Base-by-base conservation (phyloP, 1,140 invertebrate species). In the Amyelois transitella region DNA sequence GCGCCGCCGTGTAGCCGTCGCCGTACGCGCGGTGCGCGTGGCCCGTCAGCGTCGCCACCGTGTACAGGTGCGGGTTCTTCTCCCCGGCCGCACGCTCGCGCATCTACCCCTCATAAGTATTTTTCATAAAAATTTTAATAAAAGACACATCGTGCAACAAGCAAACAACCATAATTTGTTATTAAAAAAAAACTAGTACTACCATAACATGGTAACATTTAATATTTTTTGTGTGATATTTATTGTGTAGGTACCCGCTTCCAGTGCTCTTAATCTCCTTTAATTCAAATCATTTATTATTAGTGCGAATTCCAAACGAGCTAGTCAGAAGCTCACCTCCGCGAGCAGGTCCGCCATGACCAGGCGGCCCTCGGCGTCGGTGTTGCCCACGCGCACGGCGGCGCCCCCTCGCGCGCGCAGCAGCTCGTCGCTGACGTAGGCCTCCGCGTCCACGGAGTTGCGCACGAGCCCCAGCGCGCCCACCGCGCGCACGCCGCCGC, bases 351-450 rank as follows among this genome's bases (percentile, higher is more conserved):
- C 98, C 25, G 95, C 94, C 96, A 99, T 98, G n/a, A 94, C 94
- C 93, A 98, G 94, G 18, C 97, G 89, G 0, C 97, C 97, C 88
- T 99, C 97, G 58, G 97, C 96, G 90, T 99, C 97, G 5, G 97
- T 99, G 82, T 99, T 98, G 17, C 94, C 94, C 53, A 99, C 91
- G 28, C 96, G 90, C n/a, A 96, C 91, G 50, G 93, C 89, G 7
- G 92, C 91, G 10, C 96, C 95, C 45, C 95, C 94, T 52, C 96
- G 91, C 0, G 95, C 92, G n/a, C 93, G 94, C 52, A 98, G 94
- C 22, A 98, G 90, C 88, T 98, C 97, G 90, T 98, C 97, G 48
- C 96, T 75, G 5, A 98, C 96, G 86, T 97, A 98, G 57, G 91
- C 91, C 64, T 98, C 94, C 85, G 93, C 92, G 17, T 97, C 98